A percentile compares a stretch with the other conserved stretches of the same genome.
These are phyloP conservation scores for Polyommatus icarus DNA, from an alignment of 2,888 invertebrate genomes.

Conservation along the genomic window DNA sequence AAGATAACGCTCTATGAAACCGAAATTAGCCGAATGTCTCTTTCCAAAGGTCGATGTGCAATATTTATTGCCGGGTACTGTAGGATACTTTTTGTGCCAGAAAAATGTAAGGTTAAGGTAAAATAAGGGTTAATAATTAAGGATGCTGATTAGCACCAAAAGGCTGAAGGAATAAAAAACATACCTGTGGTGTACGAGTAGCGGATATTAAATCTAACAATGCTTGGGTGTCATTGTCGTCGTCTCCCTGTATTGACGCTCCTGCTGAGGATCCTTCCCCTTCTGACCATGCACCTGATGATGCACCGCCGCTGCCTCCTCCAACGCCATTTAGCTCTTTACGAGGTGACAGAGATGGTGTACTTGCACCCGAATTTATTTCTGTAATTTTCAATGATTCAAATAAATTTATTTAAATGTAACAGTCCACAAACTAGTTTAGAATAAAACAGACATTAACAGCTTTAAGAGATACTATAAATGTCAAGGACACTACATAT, in stretches of 20 bases:
- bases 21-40: too few relatives aligned
- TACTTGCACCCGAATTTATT: conserved; percentile 74
- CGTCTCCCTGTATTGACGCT: conserved; percentile 86
- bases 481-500: neutral
- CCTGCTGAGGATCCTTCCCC: conserved; percentile 88
- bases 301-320: conserved; percentile 77
- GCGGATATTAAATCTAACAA: conserved; percentile 87
- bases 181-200: conserved; percentile 86
- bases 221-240: conserved; percentile 85
- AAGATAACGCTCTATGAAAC: too few relatives aligned
- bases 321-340: conserved; percentile 82
- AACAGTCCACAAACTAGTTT: neutral
- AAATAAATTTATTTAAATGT: neutral
- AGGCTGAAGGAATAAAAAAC: neutral
- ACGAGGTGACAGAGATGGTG: conserved; percentile 85
- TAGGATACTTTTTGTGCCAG: too few relatives aligned
- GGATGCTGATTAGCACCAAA: too few relatives aligned
- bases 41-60: too few relatives aligned
- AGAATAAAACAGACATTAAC: neutral
- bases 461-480: neutral
- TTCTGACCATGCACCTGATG: conserved; percentile 87
- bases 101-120: too few relatives aligned
- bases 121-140: too few relatives aligned
- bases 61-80: too few relatives aligned
- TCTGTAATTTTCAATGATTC: conserved; percentile 49